Percentiles rank a stretch among this genome's conserved stretches.
Evolutionary conservation across 2,888 invertebrate species (phyloP).

Genomic region (Phaonia tiefii): DNA sequence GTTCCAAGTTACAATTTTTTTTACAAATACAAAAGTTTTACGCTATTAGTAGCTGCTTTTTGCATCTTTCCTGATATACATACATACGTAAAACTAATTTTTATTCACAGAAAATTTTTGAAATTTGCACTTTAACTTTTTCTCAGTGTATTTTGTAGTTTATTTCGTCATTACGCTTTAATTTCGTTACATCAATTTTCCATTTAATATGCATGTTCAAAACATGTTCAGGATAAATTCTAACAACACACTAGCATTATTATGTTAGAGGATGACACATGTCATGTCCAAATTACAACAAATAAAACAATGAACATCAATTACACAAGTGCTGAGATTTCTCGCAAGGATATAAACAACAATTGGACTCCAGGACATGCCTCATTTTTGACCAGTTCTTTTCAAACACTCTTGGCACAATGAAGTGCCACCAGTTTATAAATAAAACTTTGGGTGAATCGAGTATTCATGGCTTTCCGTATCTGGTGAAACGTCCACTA

Average conservation of each 20-base stretch:
- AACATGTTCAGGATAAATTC: slow-evolving; percentile 25
- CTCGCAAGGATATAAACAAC: slow-evolving; percentile 12
- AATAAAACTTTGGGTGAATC: slow-evolving; percentile 72
- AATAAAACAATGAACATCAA: slow-evolving; percentile 57
- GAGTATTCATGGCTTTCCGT: slow-evolving; percentile 77
- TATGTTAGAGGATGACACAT: slow-evolving; percentile 29
- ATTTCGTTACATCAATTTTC: too few species aligned
- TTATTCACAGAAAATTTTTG: too few species aligned
- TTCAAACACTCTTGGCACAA: slow-evolving; percentile 11
- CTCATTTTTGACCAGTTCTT: slow-evolving; percentile 18
- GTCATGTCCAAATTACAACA: slow-evolving; percentile 37
- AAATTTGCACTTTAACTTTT: too few species aligned
- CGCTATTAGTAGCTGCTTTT: too few species aligned
- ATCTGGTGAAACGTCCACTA: slow-evolving; percentile 73
- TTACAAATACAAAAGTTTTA: too few species aligned
- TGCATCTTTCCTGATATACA: too few species aligned
- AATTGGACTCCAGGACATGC: background rate
- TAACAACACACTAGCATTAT: background rate
- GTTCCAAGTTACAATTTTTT: too few species aligned
- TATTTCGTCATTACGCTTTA: too few species aligned
- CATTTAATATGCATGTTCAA: slow-evolving; percentile 49
- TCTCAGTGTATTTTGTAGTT: too few species aligned
- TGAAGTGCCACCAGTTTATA: slow-evolving; percentile 65
- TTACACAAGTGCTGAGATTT: slow-evolving; percentile 33
- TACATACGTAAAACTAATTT: too few species aligned